phyloP scores from a whole-genome alignment of 2,888 invertebrate species.

The Hirtodrosophila cameraria region DNA sequence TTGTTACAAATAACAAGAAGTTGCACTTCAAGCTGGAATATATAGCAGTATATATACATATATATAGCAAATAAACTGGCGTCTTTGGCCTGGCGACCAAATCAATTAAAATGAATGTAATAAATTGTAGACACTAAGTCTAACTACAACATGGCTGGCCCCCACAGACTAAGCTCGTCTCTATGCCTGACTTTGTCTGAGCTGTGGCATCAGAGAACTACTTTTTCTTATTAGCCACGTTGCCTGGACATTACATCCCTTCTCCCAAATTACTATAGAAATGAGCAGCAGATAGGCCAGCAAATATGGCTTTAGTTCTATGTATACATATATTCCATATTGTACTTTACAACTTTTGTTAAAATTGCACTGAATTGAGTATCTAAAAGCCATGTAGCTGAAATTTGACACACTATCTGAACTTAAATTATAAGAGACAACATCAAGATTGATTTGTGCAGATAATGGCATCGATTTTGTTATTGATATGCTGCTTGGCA shows the following conservation, averaged over 20 bases:
- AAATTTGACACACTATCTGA: conserved; percentile 12
- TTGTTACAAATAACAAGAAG: conserved; percentile 74
- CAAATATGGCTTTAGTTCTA: conserved; percentile 44
- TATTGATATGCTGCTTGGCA: background rate
- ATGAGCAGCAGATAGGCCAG: conserved; percentile 23
- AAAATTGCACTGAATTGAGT: conserved; percentile 4
- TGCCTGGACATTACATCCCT: conserved; percentile 17
- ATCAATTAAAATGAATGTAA: conserved; percentile 77
- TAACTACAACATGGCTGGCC: conserved; percentile 16
- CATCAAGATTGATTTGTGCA: conserved; percentile 8
- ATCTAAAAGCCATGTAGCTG: conserved; percentile 14
- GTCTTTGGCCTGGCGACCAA: conserved; percentile 38
- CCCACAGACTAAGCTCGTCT: conserved; percentile 23
- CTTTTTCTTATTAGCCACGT: conserved; percentile 62
- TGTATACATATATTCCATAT: conserved; percentile 2
- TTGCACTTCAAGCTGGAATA: conserved; percentile 24
- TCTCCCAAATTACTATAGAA: conserved; percentile 6
- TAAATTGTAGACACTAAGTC: conserved; percentile 66
- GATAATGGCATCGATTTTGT: conserved; percentile 7
- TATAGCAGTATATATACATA: background rate
- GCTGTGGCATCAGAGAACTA: conserved; percentile 47
- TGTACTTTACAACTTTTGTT: background rate
- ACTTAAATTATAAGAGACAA: conserved; percentile 22
- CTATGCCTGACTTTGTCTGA: conserved; percentile 19
- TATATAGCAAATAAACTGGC: conserved; percentile 1